Conservation (phyloP, 1,140 invertebrate species). For the Diploscapter pachys region DNA sequence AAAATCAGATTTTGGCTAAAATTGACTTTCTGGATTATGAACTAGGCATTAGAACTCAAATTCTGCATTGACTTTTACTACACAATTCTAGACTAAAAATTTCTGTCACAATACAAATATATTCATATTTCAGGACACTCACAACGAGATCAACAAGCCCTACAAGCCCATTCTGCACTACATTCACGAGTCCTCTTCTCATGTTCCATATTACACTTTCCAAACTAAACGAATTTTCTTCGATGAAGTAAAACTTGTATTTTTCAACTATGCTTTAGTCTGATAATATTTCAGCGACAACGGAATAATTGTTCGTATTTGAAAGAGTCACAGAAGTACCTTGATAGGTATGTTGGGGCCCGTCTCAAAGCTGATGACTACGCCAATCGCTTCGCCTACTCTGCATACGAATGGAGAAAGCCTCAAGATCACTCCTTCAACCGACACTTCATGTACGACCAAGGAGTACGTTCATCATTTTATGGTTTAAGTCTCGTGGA, state of each 20-base stretch:
- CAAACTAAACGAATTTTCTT: constrained; percentile 58
- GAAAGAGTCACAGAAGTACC: constrained; percentile 53
- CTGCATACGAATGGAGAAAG: constrained; percentile 58
- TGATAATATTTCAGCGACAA: constrained; percentile 46
- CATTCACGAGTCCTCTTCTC: constrained; percentile 30
- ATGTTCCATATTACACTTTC: constrained; percentile 57
- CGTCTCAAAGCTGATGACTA: constrained; percentile 56
- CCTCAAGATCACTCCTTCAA: constrained; percentile 57
- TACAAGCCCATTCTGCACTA: constrained; percentile 9
- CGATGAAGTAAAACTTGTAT: constrained; percentile 43
- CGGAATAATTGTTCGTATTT: constrained; percentile 52
- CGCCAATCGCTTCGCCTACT: constrained; percentile 52
- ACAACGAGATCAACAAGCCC: constrained; percentile 30
- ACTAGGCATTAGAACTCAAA: no score
- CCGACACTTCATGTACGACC: constrained; percentile 53
- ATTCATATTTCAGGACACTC: constrained; percentile 12
- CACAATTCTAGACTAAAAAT: no score
- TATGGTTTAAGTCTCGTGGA: no score
- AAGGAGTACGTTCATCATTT: constrained; percentile 14
- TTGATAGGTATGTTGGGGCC: constrained; percentile 52
- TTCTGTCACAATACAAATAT: no score
- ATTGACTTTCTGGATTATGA: no score
- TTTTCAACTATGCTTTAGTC: no score
- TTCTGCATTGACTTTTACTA: no score
- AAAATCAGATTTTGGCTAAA: no score